These are phyloP conservation scores for Paragorgia papillata DNA, from an alignment of 92 coral and sea anemone species.

Conservation along the genomic window DNA sequence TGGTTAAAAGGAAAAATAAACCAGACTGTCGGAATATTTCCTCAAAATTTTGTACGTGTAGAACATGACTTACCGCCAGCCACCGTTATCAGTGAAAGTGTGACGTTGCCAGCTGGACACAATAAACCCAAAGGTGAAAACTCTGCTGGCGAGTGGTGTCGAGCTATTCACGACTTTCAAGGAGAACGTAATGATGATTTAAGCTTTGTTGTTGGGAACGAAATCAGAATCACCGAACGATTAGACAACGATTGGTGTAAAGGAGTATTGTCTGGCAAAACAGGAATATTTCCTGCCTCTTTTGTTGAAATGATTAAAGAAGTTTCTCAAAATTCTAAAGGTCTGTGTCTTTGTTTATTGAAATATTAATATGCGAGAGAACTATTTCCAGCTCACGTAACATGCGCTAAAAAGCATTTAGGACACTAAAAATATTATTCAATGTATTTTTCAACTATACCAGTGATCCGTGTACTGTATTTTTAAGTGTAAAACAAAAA, in stretches of 20 bases:
- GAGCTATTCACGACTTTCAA: constrained; percentile 53
- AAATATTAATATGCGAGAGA: too few relatives aligned
- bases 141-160: constrained; percentile 17
- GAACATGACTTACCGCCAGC: constrained; percentile 65
- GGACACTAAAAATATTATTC: too few relatives aligned
- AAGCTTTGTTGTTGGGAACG: constrained; percentile 43
- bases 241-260: constrained; percentile 52
- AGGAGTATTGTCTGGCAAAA: constrained; percentile 50
- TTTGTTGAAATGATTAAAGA: constrained; percentile 44
- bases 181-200: constrained; percentile 50
- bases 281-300: constrained; percentile 57
- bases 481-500: too few relatives aligned
- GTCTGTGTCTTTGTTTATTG: neutral
- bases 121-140: neutral
- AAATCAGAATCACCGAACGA: constrained; percentile 37
- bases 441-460: too few relatives aligned
- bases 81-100: neutral
- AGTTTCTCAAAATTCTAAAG: constrained; percentile 1
- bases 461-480: too few relatives aligned
- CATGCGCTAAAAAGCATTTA: too few relatives aligned
- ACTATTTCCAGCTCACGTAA: too few relatives aligned
- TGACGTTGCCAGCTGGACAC: neutral
- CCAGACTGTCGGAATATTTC: constrained; percentile 76
- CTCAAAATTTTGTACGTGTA: constrained; percentile 79
- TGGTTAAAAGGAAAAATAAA: constrained; percentile 83